These are phyloP conservation scores for Micromussa lordhowensis DNA, from an alignment of 92 coral and sea anemone genomes.

Conservation along the genomic window DNA sequence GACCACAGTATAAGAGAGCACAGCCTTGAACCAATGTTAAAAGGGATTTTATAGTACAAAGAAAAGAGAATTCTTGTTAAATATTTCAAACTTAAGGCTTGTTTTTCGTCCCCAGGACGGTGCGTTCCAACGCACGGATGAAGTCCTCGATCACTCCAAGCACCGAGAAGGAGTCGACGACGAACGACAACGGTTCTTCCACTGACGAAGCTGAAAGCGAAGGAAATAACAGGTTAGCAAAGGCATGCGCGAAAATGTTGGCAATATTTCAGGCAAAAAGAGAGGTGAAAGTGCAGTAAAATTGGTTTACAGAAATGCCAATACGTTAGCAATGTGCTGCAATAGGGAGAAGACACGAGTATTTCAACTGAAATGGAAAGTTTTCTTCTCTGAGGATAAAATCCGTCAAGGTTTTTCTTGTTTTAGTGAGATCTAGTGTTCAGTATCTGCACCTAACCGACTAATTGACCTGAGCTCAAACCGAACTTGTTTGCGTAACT, in stretches of 20 bases:
- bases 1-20: too few relatives aligned
- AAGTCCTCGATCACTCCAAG: slow-evolving; percentile 19
- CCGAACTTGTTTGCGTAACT: too few relatives aligned
- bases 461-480: too few relatives aligned
- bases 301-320: too few relatives aligned
- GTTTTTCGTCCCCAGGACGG: slow-evolving; percentile 10
- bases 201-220: slow-evolving; percentile 95
- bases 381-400: too few relatives aligned
- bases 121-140: slow-evolving; percentile 31
- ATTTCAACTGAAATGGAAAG: too few relatives aligned
- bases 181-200: slow-evolving; percentile 91
- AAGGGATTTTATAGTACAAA: neutral
- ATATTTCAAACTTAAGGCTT: neutral
- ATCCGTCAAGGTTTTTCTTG: too few relatives aligned
- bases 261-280: neutral
- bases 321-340: too few relatives aligned
- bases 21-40: too few relatives aligned
- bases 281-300: neutral
- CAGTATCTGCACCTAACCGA: too few relatives aligned
- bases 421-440: too few relatives aligned
- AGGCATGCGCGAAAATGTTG: neutral
- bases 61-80: neutral
- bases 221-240: slow-evolving; percentile 77
- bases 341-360: too few relatives aligned
- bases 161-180: slow-evolving; percentile 77